Base-by-base conservation (phyloP, 2,797 vertebrate species). In the Fringilla coelebs region DNA sequence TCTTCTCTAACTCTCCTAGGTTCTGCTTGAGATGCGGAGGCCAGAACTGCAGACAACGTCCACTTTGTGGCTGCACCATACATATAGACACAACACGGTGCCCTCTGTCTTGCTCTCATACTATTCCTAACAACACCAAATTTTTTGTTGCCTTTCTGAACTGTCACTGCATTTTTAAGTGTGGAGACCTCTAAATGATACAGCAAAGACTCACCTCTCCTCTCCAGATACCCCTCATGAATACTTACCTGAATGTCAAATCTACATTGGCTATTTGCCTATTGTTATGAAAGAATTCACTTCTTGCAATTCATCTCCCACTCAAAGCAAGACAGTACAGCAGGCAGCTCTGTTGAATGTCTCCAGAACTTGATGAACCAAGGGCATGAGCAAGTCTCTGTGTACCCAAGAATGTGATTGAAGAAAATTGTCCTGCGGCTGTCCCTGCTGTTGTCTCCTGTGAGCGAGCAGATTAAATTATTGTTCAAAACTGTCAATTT, bases 401-500 rank as follows among this genome's bases (percentile, higher is more conserved):
- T 15, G 52, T 46, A 80, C 87, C 28, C 79, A 88, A 63, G 85
- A 87, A 83, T 0, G 1, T 1, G 41, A 28, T 20, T 90, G 88
- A 78, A 38, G 58, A 82, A 94, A 70, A 40, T 34, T 88, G 72
- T 89, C 49, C 54, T 75, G 85, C 26, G 71, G 71, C 83, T 90
- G 62, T 89, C 79, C 60, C 66, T 84, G 48, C 62, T 84, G 57
- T 63, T 49, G 63, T 83, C 67, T 87, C 65, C 63, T 49, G 36
- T 57, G 71, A 94, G 57, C 34, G 13, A 91, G 63, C 74, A 96
- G 74, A 90, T 91, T 73, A 89, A 46, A 17, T 85, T 88, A 83
- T 84, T 89, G 75, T 92, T 89, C 46, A 89, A 78, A 91, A 40
- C 65, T 86, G 89, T 83, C 88, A 94, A 52, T 89, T 94, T 89